Conservation (phyloP, 2,797 vertebrate species). For the Macroramphosus scolopax region DNA sequence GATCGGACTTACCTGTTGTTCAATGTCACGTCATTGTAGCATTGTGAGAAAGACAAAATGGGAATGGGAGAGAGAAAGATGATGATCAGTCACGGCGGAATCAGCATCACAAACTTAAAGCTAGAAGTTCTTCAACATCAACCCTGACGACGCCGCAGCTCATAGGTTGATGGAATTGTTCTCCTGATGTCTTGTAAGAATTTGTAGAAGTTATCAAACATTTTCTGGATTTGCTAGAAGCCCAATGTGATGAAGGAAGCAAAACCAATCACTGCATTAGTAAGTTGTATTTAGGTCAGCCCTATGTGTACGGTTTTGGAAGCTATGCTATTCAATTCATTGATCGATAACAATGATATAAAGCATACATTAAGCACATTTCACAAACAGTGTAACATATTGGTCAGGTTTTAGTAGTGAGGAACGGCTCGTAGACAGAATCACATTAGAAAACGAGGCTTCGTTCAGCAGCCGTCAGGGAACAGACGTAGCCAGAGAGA, state of each 20-base stretch:
- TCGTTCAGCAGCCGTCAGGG: slow-evolving; percentile 16
- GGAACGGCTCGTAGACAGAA: slow-evolving; percentile 17
- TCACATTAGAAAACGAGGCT: slow-evolving; percentile 24
- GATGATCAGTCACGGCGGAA: slow-evolving; percentile 31
- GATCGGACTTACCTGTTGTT: slow-evolving; percentile 58
- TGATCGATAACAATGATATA: slow-evolving; percentile 1
- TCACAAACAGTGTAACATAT: not conserved
- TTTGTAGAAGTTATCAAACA: too few relatives aligned
- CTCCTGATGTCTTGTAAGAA: too few relatives aligned
- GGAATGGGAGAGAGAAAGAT: slow-evolving; percentile 15
- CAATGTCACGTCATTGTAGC: slow-evolving; percentile 12
- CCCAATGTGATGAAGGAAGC: too few relatives aligned
- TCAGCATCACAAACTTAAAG: not conserved
- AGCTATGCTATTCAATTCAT: not conserved
- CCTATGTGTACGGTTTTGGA: slow-evolving; percentile 2
- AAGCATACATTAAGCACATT: slow-evolving; percentile 3
- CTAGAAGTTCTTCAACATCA: slow-evolving; percentile 18
- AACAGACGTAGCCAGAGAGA: too few relatives aligned
- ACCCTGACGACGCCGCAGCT: slow-evolving; percentile 6
- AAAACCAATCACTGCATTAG: too few relatives aligned
- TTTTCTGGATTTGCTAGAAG: too few relatives aligned
- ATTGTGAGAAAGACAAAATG: slow-evolving; percentile 24
- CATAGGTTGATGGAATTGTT: too few relatives aligned
- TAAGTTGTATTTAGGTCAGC: not conserved
- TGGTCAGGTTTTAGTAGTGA: slow-evolving; percentile 16